These are phyloP conservation scores for Mythimna lalbum DNA, from an alignment of 2,888 invertebrate genomes.

Conservation along the genomic window DNA sequence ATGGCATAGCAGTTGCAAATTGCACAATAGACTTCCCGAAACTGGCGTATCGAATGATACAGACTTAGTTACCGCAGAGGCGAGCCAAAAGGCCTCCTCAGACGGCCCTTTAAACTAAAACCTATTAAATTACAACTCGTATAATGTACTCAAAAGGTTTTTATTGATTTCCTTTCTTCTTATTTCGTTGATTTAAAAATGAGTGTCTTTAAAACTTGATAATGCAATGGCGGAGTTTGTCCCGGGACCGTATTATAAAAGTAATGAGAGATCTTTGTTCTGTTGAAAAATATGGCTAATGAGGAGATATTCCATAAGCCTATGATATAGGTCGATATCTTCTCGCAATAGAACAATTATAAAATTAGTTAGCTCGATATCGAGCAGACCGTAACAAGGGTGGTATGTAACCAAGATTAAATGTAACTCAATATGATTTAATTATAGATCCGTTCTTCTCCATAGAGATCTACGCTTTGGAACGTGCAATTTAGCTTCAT, in stretches of 20 bases:
- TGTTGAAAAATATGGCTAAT: background rate
- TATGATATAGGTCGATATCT: background rate
- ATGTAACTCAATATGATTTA: no score
- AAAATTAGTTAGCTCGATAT: background rate
- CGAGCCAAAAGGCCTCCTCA: conserved; percentile 51
- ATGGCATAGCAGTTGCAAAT: conserved; percentile 47
- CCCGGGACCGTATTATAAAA: background rate
- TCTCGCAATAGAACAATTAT: background rate
- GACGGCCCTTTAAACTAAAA: conserved; percentile 72
- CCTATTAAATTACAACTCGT: conserved; percentile 68
- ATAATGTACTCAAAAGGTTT: conserved; percentile 60
- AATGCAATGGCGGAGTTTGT: background rate
- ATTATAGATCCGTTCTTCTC: no score
- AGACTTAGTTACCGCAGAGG: conserved; percentile 68
- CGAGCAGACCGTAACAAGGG: no score
- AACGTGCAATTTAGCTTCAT: no score
- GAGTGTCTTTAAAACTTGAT: background rate
- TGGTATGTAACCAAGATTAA: no score
- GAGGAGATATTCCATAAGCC: no score
- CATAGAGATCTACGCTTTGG: no score
- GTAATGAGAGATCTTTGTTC: no score
- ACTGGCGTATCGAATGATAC: conserved; percentile 54
- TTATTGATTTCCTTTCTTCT: conserved; percentile 54
- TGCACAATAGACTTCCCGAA: conserved; percentile 20
- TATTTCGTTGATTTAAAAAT: conserved; percentile 43